Conservation (phyloP, 2,113 vertebrate species). For the Dendropsophus ebraccatus region DNA sequence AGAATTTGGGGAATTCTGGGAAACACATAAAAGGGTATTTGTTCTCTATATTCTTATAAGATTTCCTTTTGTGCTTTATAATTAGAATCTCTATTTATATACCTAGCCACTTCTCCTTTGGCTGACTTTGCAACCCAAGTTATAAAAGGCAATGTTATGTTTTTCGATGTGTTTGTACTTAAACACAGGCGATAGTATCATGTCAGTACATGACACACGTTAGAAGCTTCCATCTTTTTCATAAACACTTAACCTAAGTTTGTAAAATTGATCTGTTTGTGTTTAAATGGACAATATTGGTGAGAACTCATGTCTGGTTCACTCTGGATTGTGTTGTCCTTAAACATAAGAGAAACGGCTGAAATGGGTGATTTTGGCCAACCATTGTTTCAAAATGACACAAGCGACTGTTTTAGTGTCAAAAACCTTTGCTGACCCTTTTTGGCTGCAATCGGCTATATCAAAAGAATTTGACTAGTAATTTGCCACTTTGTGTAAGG, state of each 20-base stretch:
- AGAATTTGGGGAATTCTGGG: not conserved
- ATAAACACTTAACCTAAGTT: conserved; percentile 17
- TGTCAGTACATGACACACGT: conserved; percentile 9
- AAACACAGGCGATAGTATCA: not conserved
- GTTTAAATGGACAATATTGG: not conserved
- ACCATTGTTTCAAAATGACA: too few relatives aligned
- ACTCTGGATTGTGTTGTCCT: too few relatives aligned
- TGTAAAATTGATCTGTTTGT: not conserved
- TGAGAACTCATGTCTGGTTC: not conserved
- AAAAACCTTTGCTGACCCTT: too few relatives aligned
- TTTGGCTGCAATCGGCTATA: too few relatives aligned
- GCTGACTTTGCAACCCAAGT: conserved; percentile 5
- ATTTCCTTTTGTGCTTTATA: not conserved
- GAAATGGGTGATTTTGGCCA: too few relatives aligned
- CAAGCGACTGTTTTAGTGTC: too few relatives aligned
- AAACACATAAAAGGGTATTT: not conserved
- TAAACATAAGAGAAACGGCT: too few relatives aligned
- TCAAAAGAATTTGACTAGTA: too few relatives aligned
- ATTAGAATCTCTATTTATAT: not conserved
- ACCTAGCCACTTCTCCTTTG: not conserved
- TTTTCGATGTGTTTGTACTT: conserved; percentile 17
- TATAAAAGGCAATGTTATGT: not conserved
- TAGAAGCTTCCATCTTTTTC: not conserved
- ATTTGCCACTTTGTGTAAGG: too few relatives aligned
- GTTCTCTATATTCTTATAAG: not conserved